Base-by-base conservation (phyloP, 2,113 vertebrate species). In the Siniperca chuatsi region DNA sequence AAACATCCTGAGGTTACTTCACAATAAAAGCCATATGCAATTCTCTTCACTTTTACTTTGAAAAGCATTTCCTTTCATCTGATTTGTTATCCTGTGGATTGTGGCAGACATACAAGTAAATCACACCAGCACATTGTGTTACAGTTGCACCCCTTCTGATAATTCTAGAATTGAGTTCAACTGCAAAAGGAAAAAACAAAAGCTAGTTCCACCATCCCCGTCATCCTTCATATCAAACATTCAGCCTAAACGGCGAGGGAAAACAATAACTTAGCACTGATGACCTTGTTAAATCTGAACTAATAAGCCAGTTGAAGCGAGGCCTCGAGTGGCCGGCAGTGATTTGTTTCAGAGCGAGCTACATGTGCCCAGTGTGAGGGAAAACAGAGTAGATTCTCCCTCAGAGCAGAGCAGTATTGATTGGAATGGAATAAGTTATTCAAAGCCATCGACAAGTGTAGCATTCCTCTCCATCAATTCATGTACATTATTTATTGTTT, bases 351-450 rank as follows among this genome's bases (percentile, higher is more conserved):
- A 65, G 78, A 69, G 50, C 4, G 8, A 21, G 48, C 75, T 80
- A 21, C 25, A 52, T 46, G 46, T 73, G 50, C 57, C 83, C 23
- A 6, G 58, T 54, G 40, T 60, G 71, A 55, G 42, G 44, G 40
- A 70, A 87, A 77, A 73, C 52, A 61, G 64, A 77, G 66, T 1
- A 18, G 57, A 52, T 40, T 29, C 67, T 79, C 70, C 74, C 54
- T 50, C 77, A 65, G 62, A 66, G 83, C 80, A 78, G 1, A 44
- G 11, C 57, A 16, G 13, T 68, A 92, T 88, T 2, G 90, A 90
- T 81, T 42, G 29, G 5, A 80, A 77, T 35, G 25, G 79, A 84
- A 87, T 90, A 78, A 90, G 84, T 90, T 90, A 90, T 92, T 92
- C 84, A 89, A 72, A 87, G 62, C 81, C 75, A 83, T 79, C 18